Evolutionary conservation across 2,888 invertebrate genomes (phyloP).

Genomic region (Eupithecia pulchellata): DNA sequence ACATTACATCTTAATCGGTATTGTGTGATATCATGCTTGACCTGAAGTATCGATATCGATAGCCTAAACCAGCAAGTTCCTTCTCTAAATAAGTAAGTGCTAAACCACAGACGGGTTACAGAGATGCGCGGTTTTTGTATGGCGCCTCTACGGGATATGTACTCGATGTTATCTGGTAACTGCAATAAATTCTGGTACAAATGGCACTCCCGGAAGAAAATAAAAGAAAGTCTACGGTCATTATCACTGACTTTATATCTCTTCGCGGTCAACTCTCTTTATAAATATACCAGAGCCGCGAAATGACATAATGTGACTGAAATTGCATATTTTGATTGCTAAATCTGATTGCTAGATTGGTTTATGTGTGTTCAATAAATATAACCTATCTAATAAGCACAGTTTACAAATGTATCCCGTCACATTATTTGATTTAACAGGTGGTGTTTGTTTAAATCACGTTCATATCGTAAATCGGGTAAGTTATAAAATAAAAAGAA

Average conservation of each 20-base stretch:
- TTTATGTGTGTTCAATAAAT: slow-evolving; percentile 34
- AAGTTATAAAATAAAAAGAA: neutral
- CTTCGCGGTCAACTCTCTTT: neutral
- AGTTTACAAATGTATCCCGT: slow-evolving; percentile 38
- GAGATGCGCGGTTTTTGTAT: too few species aligned
- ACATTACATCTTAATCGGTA: too few species aligned
- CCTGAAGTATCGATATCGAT: too few species aligned
- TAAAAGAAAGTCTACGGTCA: neutral
- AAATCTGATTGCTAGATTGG: slow-evolving; percentile 21
- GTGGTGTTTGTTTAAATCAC: slow-evolving; percentile 11
- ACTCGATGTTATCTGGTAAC: too few species aligned
- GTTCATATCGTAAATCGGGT: neutral
- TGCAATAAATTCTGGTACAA: neutral
- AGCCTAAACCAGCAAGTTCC: too few species aligned
- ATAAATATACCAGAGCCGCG: slow-evolving; percentile 22
- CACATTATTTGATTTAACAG: slow-evolving; percentile 29
- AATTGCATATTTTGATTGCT: slow-evolving; percentile 16
- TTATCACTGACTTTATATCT: neutral
- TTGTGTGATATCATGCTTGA: too few species aligned
- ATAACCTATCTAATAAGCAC: slow-evolving; percentile 29
- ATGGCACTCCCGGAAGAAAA: neutral
- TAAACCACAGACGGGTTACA: too few species aligned
- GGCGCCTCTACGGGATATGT: too few species aligned
- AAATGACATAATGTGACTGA: slow-evolving; percentile 29
- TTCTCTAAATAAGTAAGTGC: too few species aligned